A percentile compares a stretch with the other conserved stretches of the same genome.
These are phyloP conservation scores for Serranochromis macrocephalus DNA, from an alignment of 2,113 vertebrate species.

Conservation along the genomic window DNA sequence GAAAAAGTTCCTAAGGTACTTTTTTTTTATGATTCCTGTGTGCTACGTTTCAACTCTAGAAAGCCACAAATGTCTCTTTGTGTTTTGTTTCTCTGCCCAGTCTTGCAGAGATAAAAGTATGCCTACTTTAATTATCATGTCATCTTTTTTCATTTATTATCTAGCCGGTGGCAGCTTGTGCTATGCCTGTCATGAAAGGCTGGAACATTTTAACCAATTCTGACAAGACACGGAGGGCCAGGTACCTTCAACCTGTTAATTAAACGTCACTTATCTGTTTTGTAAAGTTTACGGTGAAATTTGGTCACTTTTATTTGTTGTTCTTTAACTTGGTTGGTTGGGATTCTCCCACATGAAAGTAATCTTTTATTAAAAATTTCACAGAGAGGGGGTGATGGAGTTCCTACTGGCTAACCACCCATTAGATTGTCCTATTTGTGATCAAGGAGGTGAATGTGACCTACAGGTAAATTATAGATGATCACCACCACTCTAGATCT, in stretches of 20 bases:
- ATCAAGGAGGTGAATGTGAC: constrained; percentile 95
- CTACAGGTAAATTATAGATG: constrained; percentile 77
- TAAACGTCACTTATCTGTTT: not conserved
- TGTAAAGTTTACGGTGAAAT: not conserved
- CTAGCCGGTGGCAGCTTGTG: constrained; percentile 93
- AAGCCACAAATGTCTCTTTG: not conserved
- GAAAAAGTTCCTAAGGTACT: constrained; percentile 91
- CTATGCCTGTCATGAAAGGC: constrained; percentile 97
- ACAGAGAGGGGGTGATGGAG: constrained; percentile 96
- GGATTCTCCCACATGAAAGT: not conserved
- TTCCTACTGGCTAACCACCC: constrained; percentile 93
- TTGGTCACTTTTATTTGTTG: not conserved
- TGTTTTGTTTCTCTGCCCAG: not conserved
- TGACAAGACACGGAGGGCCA: constrained; percentile 90
- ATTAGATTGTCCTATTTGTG: constrained; percentile 93
- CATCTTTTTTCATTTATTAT: not conserved
- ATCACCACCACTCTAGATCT: not conserved
- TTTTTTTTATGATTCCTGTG: not conserved
- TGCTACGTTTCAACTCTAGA: not conserved
- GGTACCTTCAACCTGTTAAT: constrained; percentile 64
- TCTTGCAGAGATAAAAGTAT: not conserved
- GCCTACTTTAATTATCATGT: not conserved
- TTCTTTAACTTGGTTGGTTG: not conserved
- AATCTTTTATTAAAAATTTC: not conserved
- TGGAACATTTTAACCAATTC: constrained; percentile 96